These are phyloP conservation scores for Gymnorhina tibicen DNA, from an alignment of 2,113 vertebrate genomes.

Conservation along the genomic window DNA sequence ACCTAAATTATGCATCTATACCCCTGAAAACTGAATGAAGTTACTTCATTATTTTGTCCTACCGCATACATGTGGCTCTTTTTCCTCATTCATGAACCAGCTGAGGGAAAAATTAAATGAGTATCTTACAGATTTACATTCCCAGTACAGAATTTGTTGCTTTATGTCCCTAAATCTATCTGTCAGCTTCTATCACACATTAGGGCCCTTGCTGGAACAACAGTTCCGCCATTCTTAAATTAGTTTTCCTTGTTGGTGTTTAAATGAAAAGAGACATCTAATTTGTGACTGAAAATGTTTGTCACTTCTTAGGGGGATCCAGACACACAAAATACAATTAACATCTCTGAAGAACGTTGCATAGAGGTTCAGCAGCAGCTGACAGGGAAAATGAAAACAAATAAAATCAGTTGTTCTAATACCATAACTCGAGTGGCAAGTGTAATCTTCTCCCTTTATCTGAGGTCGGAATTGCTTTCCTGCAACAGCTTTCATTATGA, in stretches of 20 bases:
- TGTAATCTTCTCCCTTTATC: conserved; percentile 59
- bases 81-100: neutral
- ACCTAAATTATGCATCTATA: neutral
- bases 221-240: neutral
- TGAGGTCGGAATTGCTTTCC: conserved; percentile 52
- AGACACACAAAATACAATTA: conserved; percentile 63
- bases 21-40: neutral
- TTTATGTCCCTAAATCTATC: conserved; percentile 26
- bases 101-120: conserved; percentile 14
- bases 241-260: conserved; percentile 51
- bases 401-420: conserved; percentile 67
- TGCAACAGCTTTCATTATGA: conserved; percentile 63
- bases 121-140: neutral
- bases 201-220: neutral
- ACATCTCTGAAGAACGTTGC: conserved; percentile 17
- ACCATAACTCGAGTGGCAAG: conserved; percentile 54
- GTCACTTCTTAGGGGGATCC: conserved; percentile 59
- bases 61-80: neutral
- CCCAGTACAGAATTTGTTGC: neutral
- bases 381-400: conserved; percentile 68
- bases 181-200: conserved; percentile 30
- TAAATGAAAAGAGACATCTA: conserved; percentile 70
- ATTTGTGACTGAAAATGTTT: conserved; percentile 62
- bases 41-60: neutral
- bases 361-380: conserved; percentile 42